Conservation (phyloP, 2,113 vertebrate species). For the Coptodon bakossiorum region DNA sequence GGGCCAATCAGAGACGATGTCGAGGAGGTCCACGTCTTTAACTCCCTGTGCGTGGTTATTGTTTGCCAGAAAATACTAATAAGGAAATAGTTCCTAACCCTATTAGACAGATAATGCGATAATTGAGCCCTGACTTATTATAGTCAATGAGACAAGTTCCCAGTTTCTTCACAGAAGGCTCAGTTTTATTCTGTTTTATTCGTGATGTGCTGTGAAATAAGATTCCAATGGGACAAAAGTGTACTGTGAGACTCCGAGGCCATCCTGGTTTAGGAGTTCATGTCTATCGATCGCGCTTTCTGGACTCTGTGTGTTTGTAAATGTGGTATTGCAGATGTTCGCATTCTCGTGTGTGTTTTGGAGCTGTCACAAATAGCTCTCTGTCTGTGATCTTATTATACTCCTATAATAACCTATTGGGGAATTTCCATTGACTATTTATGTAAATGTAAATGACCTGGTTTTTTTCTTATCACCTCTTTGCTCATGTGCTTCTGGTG, state of each 20-base stretch:
- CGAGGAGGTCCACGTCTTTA: not conserved
- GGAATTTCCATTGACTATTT: not conserved
- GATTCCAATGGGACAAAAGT: not conserved
- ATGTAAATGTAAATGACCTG: not conserved
- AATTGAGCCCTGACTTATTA: not conserved
- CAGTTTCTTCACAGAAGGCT: not conserved
- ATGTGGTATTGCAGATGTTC: not conserved
- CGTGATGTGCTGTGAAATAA: not conserved
- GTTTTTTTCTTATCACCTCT: not conserved
- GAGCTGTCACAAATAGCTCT: not conserved
- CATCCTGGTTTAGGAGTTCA: not conserved
- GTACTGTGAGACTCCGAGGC: not conserved
- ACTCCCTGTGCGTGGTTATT: not conserved
- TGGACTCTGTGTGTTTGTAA: not conserved
- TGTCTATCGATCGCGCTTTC: not conserved
- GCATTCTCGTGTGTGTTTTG: not conserved
- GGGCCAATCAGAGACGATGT: constrained; percentile 26
- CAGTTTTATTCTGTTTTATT: not conserved
- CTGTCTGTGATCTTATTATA: not conserved
- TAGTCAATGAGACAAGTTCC: not conserved
- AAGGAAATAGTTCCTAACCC: not conserved
- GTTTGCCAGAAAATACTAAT: not conserved
- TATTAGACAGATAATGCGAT: not conserved
- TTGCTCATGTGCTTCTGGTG: not conserved
- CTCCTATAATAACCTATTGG: not conserved